These are phyloP conservation scores for Halcyon smyrnensis DNA, from an alignment of 2,797 vertebrate genomes.

Conservation along the genomic window DNA sequence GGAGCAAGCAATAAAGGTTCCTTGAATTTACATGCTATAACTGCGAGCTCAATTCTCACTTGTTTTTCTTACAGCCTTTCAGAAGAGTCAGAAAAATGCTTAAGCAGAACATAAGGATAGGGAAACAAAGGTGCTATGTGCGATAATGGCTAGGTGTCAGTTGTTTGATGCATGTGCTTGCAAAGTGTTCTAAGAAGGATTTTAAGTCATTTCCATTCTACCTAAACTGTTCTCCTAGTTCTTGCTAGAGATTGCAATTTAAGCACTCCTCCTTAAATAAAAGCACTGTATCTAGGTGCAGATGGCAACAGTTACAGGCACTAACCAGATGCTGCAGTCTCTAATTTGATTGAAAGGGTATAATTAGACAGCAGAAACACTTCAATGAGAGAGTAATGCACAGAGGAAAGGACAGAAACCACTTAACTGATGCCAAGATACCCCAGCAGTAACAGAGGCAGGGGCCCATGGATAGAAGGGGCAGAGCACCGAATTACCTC, in stretches of 20 bases:
- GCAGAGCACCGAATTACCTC: conserved; percentile 74
- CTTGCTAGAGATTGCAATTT: conserved; percentile 59
- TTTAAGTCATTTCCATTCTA: conserved; percentile 61
- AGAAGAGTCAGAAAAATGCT: neutral
- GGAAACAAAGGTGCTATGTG: neutral
- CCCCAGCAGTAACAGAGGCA: conserved; percentile 75
- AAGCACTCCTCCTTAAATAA: conserved; percentile 77
- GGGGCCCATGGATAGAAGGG: conserved; percentile 70
- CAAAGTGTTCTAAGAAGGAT: conserved; percentile 33
- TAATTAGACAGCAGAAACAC: conserved; percentile 96
- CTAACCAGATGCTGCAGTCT: conserved; percentile 93
- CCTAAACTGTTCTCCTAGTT: conserved; percentile 48
- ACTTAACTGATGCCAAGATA: conserved; percentile 82
- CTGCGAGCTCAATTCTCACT: neutral
- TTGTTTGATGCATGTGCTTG: neutral
- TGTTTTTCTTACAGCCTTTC: neutral
- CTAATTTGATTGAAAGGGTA: conserved; percentile 94
- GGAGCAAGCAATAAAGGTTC: neutral
- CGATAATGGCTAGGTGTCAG: neutral
- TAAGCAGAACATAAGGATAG: neutral
- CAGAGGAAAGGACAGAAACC: conserved; percentile 81
- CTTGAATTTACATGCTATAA: neutral
- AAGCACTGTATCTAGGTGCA: conserved; percentile 88
- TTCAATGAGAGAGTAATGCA: conserved; percentile 92
- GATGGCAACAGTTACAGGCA: conserved; percentile 91